These are phyloP conservation scores for Macaria notata DNA, from an alignment of 2,888 invertebrate genomes.

Conservation along the genomic window DNA sequence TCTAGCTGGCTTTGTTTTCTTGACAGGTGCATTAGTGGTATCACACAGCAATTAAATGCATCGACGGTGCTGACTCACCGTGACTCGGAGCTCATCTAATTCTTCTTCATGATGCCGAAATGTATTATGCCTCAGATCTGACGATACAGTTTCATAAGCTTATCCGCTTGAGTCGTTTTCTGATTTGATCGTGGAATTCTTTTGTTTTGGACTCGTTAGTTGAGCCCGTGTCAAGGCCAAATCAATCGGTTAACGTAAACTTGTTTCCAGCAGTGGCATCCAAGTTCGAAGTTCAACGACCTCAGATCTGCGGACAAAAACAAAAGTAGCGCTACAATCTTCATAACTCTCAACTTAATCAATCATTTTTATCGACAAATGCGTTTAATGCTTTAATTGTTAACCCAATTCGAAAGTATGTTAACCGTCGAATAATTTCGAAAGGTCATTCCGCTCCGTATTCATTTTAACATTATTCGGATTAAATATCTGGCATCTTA, in stretches of 20 bases:
- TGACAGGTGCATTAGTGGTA: slow-evolving; percentile 81
- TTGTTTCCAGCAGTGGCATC: too few relatives aligned
- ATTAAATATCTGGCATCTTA: slow-evolving; percentile 50
- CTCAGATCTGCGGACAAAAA: slow-evolving; percentile 11
- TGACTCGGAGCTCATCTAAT: slow-evolving; percentile 47
- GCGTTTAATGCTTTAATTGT: slow-evolving; percentile 43
- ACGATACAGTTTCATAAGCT: slow-evolving; percentile 37
- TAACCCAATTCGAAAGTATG: slow-evolving; percentile 42
- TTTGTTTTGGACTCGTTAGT: slow-evolving; percentile 58
- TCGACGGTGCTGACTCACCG: slow-evolving; percentile 67
- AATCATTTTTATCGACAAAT: slow-evolving; percentile 32
- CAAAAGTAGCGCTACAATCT: slow-evolving; percentile 2
- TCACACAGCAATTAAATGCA: slow-evolving; percentile 81
- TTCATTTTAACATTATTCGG: slow-evolving; percentile 50
- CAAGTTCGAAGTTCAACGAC: slow-evolving; percentile 9
- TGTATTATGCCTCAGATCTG: slow-evolving; percentile 19
- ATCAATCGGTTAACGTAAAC: slow-evolving; percentile 24
- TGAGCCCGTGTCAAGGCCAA: slow-evolving; percentile 35
- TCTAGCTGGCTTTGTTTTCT: slow-evolving; percentile 77
- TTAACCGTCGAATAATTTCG: slow-evolving; percentile 45
- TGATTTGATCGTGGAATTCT: slow-evolving; percentile 68
- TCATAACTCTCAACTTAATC: slow-evolving; percentile 28
- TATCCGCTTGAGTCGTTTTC: slow-evolving; percentile 35
- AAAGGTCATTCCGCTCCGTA: slow-evolving; percentile 42
- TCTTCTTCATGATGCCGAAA: slow-evolving; percentile 29